A percentile compares a stretch with the other conserved stretches of the same genome.
Conservation (phyloP, 2,888 invertebrate species). For the Dryomyza anilis region DNA sequence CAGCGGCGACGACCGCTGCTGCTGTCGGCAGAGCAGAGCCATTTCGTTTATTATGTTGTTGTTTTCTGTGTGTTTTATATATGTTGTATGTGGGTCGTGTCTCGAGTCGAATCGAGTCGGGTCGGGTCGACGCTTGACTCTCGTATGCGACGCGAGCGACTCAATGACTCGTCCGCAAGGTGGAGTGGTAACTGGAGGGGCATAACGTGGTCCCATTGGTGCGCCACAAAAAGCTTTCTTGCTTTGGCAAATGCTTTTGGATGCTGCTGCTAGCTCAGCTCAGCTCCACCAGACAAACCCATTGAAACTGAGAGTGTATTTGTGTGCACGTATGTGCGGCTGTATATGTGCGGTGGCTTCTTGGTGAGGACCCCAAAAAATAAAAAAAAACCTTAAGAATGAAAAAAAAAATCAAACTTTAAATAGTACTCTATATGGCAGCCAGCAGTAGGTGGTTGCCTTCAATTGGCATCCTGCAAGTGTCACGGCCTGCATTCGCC, state of each 20-base stretch:
- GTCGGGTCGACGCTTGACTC: conserved; percentile 11
- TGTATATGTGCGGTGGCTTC: not conserved
- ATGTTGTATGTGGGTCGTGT: conserved; percentile 30
- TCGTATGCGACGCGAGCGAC: no score
- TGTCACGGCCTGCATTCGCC: conserved; percentile 10
- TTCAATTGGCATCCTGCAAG: conserved; percentile 6
- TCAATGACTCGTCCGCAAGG: no score
- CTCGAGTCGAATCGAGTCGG: conserved; percentile 5
- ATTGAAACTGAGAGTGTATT: conserved; percentile 13
- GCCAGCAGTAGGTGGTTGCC: conserved; percentile 22
- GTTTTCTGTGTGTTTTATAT: conserved; percentile 27
- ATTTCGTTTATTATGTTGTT: conserved; percentile 17
- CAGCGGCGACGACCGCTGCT: conserved; percentile 18
- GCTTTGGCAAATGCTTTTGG: conserved; percentile 43
- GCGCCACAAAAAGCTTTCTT: conserved; percentile 63
- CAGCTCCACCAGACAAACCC: conserved; percentile 11
- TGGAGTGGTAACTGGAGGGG: conserved; percentile 48
- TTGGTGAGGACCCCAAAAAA: not conserved
- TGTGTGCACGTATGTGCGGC: conserved; percentile 14
- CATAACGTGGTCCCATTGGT: conserved; percentile 63
- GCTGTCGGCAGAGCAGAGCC: conserved; percentile 10
- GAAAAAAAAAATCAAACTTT: conserved; percentile 9
- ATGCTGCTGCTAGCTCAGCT: conserved; percentile 18
- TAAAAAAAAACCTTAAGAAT: conserved; percentile 17
- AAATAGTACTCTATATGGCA: no score